These are phyloP conservation scores for Apamea sordens DNA, from an alignment of 2,888 invertebrate species.

Conservation along the genomic window DNA sequence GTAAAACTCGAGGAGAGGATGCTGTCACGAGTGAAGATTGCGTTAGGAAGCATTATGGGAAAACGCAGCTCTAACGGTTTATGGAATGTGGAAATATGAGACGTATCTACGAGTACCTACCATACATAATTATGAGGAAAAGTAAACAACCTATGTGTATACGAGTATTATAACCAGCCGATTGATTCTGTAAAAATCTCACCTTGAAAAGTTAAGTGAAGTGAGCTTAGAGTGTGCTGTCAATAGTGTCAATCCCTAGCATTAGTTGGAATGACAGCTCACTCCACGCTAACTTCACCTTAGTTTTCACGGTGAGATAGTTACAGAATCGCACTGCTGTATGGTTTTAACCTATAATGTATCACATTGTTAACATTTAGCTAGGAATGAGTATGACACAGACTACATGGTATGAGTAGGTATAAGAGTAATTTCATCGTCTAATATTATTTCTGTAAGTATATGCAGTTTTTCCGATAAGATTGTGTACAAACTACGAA, in stretches of 20 bases:
- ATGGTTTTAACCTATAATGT: conserved; percentile 20
- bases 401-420: not conserved
- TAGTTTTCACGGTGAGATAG: too few species aligned
- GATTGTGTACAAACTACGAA: not conserved
- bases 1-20: not conserved
- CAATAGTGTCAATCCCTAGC: too few species aligned
- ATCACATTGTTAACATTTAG: not conserved
- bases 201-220: too few species aligned
- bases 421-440: not conserved
- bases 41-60: not conserved
- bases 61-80: not conserved
- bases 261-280: too few species aligned
- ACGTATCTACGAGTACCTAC: conserved; percentile 1
- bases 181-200: too few species aligned
- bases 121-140: conserved; percentile 16
- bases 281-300: too few species aligned
- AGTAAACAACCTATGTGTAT: not conserved
- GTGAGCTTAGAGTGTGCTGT: too few species aligned
- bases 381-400: conserved; percentile 1
- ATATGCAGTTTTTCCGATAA: not conserved
- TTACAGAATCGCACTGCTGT: too few species aligned
- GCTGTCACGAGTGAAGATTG: not conserved
- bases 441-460: not conserved
- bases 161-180: not conserved
- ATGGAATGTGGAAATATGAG: conserved; percentile 13